Conservation (phyloP, 2,888 invertebrate species). For the Gastracanthus pulcherrimus region DNA sequence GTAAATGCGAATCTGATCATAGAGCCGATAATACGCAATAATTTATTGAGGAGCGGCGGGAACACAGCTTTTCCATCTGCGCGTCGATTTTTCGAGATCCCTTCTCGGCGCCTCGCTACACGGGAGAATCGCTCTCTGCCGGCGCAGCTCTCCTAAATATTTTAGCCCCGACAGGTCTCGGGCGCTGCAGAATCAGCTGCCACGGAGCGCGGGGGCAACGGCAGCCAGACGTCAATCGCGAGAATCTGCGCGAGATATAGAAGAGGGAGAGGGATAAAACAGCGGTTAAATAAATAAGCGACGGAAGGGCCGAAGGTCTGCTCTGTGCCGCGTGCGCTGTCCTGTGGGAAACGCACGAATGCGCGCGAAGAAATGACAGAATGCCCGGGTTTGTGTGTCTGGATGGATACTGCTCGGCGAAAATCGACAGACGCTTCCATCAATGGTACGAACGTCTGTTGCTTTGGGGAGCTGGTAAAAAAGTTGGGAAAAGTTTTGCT, state of each 20-base stretch:
- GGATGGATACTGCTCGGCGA: not conserved
- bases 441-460: slow-evolving; percentile 55
- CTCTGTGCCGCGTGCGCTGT: slow-evolving; percentile 1
- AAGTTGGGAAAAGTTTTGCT: not conserved
- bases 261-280: slow-evolving; percentile 6
- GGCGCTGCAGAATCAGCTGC: too few species aligned
- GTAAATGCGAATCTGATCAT: slow-evolving; percentile 20
- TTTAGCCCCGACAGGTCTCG: slow-evolving; percentile 11
- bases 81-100: slow-evolving; percentile 7
- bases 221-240: slow-evolving; percentile 27
- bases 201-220: too few species aligned
- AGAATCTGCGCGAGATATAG: not conserved
- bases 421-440: slow-evolving; percentile 63
- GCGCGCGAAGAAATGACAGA: slow-evolving; percentile 27
- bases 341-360: slow-evolving; percentile 12
- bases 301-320: slow-evolving; percentile 23
- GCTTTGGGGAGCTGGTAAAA: not conserved
- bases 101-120: too few species aligned
- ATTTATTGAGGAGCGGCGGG: slow-evolving; percentile 24
- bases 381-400: not conserved
- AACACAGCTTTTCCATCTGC: slow-evolving; percentile 54
- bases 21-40: slow-evolving; percentile 14
- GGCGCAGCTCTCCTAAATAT: slow-evolving; percentile 28
- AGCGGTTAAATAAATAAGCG: slow-evolving; percentile 65
- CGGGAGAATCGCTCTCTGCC: not conserved